phyloP scores from a whole-genome alignment of 1,140 invertebrate species.

The Atta colombica region DNA sequence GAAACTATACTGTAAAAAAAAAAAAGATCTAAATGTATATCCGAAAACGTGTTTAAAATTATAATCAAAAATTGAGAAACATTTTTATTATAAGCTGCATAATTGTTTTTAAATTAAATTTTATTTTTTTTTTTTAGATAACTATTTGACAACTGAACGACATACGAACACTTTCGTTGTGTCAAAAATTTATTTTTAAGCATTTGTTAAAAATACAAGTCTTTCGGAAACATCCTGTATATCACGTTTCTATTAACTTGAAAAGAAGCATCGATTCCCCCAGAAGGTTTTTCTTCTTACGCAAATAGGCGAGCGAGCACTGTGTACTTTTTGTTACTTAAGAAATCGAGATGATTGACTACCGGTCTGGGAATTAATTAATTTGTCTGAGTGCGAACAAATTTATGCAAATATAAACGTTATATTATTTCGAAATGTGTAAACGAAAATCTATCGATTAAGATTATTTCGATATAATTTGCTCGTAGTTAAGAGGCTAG shows the following conservation, averaged over 20 bases:
- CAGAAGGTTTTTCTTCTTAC: not conserved
- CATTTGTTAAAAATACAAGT: not conserved
- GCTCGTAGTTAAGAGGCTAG: too few species aligned
- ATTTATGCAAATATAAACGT: constrained; percentile 38
- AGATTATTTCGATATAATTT: too few species aligned
- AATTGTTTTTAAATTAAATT: too few species aligned
- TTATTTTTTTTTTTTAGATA: not conserved
- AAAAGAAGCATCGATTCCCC: constrained; percentile 19
- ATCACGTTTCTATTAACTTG: not conserved
- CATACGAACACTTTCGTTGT: not conserved
- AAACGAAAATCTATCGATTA: too few species aligned
- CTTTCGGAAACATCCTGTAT: not conserved
- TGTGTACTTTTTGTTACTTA: constrained; percentile 32
- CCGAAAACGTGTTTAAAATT: not conserved
- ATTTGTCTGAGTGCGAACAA: not conserved
- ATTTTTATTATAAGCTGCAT: not conserved
- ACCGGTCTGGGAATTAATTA: constrained; percentile 5
- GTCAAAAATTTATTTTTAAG: too few species aligned
- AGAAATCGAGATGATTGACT: constrained; percentile 20
- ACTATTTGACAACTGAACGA: not conserved
- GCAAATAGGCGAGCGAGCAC: constrained; percentile 14
- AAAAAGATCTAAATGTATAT: not conserved
- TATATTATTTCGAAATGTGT: not conserved
- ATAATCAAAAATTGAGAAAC: not conserved
- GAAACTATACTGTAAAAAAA: not conserved